Conservation (phyloP, 2,888 invertebrate species). For the Phania funesta region DNA sequence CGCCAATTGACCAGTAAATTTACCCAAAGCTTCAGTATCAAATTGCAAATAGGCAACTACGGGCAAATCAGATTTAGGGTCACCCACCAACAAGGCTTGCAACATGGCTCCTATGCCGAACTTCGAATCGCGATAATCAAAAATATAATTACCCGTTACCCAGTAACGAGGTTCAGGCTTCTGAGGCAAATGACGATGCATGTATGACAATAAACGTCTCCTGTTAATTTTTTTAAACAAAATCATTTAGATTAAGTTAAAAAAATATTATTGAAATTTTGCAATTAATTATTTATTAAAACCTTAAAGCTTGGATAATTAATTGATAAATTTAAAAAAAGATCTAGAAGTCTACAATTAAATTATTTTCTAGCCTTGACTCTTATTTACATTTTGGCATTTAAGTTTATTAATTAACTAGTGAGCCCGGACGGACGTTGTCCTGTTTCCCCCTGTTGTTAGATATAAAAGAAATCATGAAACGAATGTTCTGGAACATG, state of each 20-base stretch:
- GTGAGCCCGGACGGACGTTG: too few species aligned
- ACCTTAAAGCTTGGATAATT: too few species aligned
- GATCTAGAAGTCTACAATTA: too few species aligned
- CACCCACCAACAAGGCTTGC: constrained; percentile 84
- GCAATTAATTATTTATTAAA: too few species aligned
- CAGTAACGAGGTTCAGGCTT: constrained; percentile 83
- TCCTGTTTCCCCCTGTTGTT: too few species aligned
- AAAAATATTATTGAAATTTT: not conserved
- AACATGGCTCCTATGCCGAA: constrained; percentile 83
- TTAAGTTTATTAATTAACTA: too few species aligned
- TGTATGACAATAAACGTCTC: constrained; percentile 84
- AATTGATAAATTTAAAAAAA: too few species aligned
- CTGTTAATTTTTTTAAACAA: constrained; percentile 76
- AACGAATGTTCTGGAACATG: too few species aligned
- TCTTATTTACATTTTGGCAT: too few species aligned
- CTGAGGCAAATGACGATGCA: constrained; percentile 83
- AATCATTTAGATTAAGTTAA: not conserved
- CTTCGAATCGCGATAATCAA: constrained; percentile 85
- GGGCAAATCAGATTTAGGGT: constrained; percentile 84
- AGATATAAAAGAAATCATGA: too few species aligned
- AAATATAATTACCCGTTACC: constrained; percentile 87
- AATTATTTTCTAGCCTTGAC: too few species aligned
- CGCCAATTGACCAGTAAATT: constrained; percentile 83
- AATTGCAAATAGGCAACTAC: constrained; percentile 83
- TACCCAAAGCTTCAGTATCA: constrained; percentile 82